phyloP scores from a whole-genome alignment of 2,888 invertebrate genomes.

The Eubasilissa splendida region DNA sequence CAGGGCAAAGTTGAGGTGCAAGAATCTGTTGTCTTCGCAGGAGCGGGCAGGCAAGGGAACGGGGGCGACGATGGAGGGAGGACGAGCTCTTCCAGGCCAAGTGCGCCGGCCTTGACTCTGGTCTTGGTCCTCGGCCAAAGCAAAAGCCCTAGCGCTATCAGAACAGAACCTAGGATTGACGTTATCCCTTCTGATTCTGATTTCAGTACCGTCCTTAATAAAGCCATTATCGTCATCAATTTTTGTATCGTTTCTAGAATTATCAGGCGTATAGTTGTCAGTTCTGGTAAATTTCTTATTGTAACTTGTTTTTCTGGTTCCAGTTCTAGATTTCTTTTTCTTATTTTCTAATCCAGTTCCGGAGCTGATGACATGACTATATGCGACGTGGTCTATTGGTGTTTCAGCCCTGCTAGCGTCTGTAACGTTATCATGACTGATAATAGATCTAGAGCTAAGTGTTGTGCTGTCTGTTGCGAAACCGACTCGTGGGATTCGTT shows the following conservation, averaged over 20 bases:
- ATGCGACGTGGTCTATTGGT: conserved; percentile 1
- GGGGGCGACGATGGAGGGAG: conserved; percentile 56
- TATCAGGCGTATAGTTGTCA: not conserved
- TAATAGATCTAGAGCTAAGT: conserved; percentile 27
- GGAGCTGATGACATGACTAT: not conserved
- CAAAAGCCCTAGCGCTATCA: conserved; percentile 2
- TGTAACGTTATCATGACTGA: conserved; percentile 25
- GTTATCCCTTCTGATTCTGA: not conserved
- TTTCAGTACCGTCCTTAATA: not conserved
- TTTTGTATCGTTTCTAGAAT: not conserved
- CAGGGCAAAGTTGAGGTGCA: conserved; percentile 77
- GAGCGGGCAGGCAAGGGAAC: conserved; percentile 61
- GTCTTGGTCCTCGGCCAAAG: not conserved
- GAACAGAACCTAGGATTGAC: conserved; percentile 14
- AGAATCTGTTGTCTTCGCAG: conserved; percentile 77
- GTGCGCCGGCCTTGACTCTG: conserved; percentile 61
- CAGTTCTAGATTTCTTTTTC: not conserved
- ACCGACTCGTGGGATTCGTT: conserved; percentile 18
- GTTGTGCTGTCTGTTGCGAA: conserved; percentile 18
- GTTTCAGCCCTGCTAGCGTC: not conserved
- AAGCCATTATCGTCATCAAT: not conserved
- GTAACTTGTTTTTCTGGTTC: not conserved
- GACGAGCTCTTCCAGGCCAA: conserved; percentile 63
- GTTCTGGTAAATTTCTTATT: not conserved
- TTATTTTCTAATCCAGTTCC: not conserved